Evolutionary conservation across 2,888 invertebrate species (phyloP).

Genomic region (Drosophila mettleri): DNA sequence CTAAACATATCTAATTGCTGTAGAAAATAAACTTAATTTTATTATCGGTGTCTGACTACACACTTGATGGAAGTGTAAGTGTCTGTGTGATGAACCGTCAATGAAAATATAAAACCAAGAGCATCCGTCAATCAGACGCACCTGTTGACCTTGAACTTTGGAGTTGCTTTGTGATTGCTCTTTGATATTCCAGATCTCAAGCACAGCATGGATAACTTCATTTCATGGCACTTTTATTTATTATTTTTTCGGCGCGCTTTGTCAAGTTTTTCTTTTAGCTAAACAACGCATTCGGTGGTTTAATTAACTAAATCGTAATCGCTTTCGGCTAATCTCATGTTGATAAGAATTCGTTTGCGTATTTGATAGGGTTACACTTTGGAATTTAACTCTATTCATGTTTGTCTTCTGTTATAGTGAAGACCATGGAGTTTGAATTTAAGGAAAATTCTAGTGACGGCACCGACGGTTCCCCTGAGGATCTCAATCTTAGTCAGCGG

Average conservation of each 20-base stretch:
- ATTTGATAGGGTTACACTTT: constrained; percentile 56
- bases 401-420: constrained; percentile 38
- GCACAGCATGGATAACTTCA: constrained; percentile 23
- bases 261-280: constrained; percentile 1
- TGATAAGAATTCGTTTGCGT: constrained; percentile 41
- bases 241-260: neutral
- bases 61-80: constrained; percentile 24
- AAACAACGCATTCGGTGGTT: neutral
- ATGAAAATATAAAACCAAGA: constrained; percentile 1
- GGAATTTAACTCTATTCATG: constrained; percentile 49
- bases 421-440: constrained; percentile 48
- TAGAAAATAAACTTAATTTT: constrained; percentile 1
- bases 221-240: constrained; percentile 21
- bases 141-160: constrained; percentile 61
- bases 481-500: constrained; percentile 60
- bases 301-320: constrained; percentile 51
- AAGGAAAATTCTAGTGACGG: constrained; percentile 29
- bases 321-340: constrained; percentile 30
- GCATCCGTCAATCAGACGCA: neutral
- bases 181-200: neutral
- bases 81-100: neutral
- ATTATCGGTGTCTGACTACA: neutral
- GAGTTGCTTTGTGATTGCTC: constrained; percentile 7
- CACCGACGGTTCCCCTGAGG: constrained; percentile 28
- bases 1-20: constrained; percentile 6